A percentile compares a stretch with the other conserved stretches of the same genome.
These are phyloP conservation scores for Bacillus rossius DNA, from an alignment of 1,140 invertebrate species.

Conservation along the genomic window DNA sequence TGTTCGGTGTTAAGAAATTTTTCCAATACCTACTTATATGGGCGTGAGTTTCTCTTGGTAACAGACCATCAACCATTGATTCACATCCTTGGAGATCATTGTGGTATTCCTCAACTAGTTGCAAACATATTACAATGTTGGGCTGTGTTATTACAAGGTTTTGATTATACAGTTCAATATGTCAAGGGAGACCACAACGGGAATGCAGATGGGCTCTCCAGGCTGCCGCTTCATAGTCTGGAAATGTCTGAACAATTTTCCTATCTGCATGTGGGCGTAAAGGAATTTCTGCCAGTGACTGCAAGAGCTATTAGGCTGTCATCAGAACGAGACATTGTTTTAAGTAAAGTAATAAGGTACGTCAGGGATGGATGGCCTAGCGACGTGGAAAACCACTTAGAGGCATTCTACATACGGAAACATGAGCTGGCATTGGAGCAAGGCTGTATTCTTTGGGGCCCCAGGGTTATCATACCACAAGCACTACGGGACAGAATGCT, in stretches of 20 bases:
- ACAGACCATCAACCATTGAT: conserved; percentile 37
- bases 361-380: neutral
- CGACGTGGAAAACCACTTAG: neutral
- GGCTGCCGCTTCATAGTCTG: neutral
- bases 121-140: conserved; percentile 34
- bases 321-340: neutral
- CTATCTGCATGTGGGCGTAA: neutral
- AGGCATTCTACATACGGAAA: neutral
- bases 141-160: conserved; percentile 32
- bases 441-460: conserved; percentile 14
- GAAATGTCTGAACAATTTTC: neutral
- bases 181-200: neutral
- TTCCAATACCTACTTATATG: conserved; percentile 37
- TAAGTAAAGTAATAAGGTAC: neutral
- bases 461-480: conserved; percentile 31
- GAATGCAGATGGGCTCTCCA: neutral
- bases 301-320: neutral
- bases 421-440: neutral
- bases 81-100: conserved; percentile 27
- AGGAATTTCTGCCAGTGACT: neutral
- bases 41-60: conserved; percentile 31
- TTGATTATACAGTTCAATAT: conserved; percentile 34
- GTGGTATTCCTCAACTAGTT: conserved; percentile 25
- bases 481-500: conserved; percentile 23
- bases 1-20: conserved; percentile 12